A percentile compares a stretch with the other conserved stretches of the same genome.
Evolutionary conservation across 2,113 vertebrate genomes (phyloP).

Genomic region (Megaleporinus macrocephalus): DNA sequence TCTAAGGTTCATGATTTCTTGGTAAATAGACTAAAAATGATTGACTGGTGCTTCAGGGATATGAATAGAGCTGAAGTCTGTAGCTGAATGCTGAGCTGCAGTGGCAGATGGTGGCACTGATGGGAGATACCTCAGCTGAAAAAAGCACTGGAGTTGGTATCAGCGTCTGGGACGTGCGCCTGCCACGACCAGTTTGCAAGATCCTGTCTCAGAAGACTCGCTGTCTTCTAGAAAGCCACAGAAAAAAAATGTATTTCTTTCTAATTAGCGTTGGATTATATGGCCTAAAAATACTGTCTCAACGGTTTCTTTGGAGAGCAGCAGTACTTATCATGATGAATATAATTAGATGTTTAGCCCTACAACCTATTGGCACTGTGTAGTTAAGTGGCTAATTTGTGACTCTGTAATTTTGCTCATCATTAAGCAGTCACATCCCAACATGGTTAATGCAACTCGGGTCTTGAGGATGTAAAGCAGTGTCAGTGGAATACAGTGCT

Average conservation of each 20-base stretch:
- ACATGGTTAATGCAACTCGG: neutral
- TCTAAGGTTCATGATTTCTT: neutral
- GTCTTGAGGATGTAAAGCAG: neutral
- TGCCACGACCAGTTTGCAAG: neutral
- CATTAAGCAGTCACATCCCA: neutral
- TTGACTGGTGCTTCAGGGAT: neutral
- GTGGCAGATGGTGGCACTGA: slow-evolving; percentile 7
- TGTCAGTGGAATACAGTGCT: neutral
- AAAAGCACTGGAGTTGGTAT: neutral
- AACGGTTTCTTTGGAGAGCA: neutral
- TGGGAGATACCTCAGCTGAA: neutral
- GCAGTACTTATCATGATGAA: neutral
- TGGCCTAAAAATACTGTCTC: neutral
- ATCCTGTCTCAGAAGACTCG: neutral
- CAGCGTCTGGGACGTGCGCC: neutral
- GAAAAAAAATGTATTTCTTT: neutral
- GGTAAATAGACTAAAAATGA: neutral
- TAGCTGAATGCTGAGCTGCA: neutral
- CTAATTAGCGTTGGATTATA: neutral
- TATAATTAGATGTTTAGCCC: neutral
- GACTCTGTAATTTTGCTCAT: neutral
- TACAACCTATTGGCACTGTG: neutral
- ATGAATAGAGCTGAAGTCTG: neutral
- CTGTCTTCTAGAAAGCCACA: neutral
- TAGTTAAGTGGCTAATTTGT: neutral